Evolutionary conservation across 2,797 vertebrate genomes (phyloP).

Genomic region (Gouania willdenowi): DNA sequence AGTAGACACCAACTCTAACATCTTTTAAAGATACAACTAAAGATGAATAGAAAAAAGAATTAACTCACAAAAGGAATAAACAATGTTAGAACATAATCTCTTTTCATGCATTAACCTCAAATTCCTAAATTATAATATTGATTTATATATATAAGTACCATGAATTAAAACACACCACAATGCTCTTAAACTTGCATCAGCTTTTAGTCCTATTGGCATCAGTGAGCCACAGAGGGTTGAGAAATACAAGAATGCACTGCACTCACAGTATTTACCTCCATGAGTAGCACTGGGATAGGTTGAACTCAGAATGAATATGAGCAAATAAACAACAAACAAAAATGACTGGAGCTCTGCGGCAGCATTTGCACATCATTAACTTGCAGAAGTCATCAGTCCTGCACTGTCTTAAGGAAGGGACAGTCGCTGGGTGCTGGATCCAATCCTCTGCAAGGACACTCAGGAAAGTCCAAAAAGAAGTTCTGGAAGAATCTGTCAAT

Average conservation of each 20-base stretch:
- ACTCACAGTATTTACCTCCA: constrained; percentile 54
- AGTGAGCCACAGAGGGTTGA: constrained; percentile 43
- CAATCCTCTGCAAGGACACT: constrained; percentile 34
- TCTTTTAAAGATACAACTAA: constrained; percentile 29
- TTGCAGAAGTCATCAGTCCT: constrained; percentile 43
- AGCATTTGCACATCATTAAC: constrained; percentile 49
- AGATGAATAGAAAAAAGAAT: constrained; percentile 37
- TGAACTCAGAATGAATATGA: constrained; percentile 33
- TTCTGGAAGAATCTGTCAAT: constrained; percentile 37
- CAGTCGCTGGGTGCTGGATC: constrained; percentile 44
- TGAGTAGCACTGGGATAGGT: constrained; percentile 48
- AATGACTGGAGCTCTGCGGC: constrained; percentile 47
- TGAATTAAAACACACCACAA: constrained; percentile 30
- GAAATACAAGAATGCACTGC: constrained; percentile 57
- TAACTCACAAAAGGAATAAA: constrained; percentile 43
- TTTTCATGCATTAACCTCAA: constrained; percentile 42
- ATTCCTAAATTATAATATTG: constrained; percentile 47
- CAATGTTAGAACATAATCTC: constrained; percentile 42
- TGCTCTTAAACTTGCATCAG: constrained; percentile 42
- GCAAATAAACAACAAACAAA: constrained; percentile 36
- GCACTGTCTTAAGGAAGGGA: constrained; percentile 21
- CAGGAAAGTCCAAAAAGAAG: constrained; percentile 40
- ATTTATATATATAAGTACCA: constrained; percentile 48
- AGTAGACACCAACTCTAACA: constrained; percentile 32
- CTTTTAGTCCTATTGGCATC: constrained; percentile 40